These are phyloP conservation scores for Arge pagana DNA, from an alignment of 2,888 invertebrate genomes.

Conservation along the genomic window DNA sequence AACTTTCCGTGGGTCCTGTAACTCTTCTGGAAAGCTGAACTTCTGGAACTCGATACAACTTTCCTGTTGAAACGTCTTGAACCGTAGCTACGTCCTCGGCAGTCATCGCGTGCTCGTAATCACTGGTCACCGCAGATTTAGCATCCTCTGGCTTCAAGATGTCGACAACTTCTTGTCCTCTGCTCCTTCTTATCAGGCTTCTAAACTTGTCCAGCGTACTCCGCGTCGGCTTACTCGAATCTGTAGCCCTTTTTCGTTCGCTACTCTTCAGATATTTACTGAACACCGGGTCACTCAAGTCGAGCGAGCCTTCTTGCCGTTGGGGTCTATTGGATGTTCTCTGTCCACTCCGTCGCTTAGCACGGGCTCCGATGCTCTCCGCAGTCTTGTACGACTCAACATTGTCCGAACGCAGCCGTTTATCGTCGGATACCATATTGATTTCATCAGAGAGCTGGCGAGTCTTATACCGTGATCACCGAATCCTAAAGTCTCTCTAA, in stretches of 20 bases:
- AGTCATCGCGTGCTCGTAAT: not conserved
- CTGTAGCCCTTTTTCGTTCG: not conserved
- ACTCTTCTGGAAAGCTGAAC: no score
- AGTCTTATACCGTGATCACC: no score
- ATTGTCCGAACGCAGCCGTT: no score
- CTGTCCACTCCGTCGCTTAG: no score
- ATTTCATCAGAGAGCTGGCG: no score
- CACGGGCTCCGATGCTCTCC: no score
- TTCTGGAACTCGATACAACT: not conserved
- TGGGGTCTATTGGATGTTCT: no score
- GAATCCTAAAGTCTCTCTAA: no score
- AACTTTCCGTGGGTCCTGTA: no score
- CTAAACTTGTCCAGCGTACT: not conserved
- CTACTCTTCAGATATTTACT: not conserved
- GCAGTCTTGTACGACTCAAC: no score
- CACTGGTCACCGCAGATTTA: no score
- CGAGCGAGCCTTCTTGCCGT: not conserved
- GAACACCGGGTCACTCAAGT: not conserved
- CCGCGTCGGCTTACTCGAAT: not conserved
- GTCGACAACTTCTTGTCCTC: slow-evolving; percentile 2
- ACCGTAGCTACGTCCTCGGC: slow-evolving; percentile 2
- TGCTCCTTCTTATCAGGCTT: not conserved
- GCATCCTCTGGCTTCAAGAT: slow-evolving; percentile 1
- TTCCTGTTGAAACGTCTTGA: not conserved
- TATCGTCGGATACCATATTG: no score